phyloP scores from a whole-genome alignment of 2,888 invertebrate species.

The Cecidostiba fungosa region DNA sequence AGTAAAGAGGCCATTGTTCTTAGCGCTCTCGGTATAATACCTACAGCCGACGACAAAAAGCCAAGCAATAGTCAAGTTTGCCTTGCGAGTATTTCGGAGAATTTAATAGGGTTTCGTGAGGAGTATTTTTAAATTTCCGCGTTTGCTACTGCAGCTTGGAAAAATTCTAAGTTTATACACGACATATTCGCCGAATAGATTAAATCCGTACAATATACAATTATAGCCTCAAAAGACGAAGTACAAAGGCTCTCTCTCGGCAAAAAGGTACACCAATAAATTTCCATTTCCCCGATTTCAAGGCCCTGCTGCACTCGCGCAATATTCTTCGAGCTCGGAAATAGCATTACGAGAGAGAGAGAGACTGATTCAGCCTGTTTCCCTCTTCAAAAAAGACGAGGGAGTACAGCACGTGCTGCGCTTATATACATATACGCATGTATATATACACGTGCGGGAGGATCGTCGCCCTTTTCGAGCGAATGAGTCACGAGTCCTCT shows the following conservation, averaged over 20 bases:
- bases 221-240: background rate
- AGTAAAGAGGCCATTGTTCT: constrained; percentile 45
- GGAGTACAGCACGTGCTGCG: background rate
- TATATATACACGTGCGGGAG: constrained; percentile 13
- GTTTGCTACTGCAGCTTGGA: too few species aligned
- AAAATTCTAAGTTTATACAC: too few species aligned
- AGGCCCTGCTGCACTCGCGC: constrained; percentile 20
- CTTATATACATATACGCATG: too few species aligned
- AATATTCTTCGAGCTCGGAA: constrained; percentile 50
- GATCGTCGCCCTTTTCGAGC: constrained; percentile 57
- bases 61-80: background rate
- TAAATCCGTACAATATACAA: background rate
- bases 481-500: constrained; percentile 66
- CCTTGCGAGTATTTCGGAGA: background rate
- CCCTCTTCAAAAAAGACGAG: background rate
- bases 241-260: background rate
- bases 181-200: background rate
- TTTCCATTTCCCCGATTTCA: constrained; percentile 40
- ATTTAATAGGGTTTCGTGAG: constrained; percentile 19
- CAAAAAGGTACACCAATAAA: constrained; percentile 28
- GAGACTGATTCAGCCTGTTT: background rate
- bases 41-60: background rate
- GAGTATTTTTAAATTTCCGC: background rate
- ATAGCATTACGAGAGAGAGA: constrained; percentile 29
- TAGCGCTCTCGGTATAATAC: background rate